Base-by-base conservation (phyloP, 2,888 invertebrate species). In the Epinotia demarniana region DNA sequence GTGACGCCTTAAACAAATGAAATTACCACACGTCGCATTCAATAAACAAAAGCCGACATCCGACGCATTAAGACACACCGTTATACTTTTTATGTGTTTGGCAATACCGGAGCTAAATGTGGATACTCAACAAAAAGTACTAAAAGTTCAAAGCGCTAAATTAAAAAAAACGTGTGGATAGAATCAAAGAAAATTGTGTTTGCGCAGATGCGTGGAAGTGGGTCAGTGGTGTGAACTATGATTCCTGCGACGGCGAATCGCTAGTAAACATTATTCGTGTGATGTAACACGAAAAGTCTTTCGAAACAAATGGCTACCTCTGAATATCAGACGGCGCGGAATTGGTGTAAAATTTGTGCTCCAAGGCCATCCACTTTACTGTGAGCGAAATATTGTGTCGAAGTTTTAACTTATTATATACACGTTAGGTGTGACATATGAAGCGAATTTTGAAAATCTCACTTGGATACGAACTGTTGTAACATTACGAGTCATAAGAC, bases 171-270 rank as follows among this genome's bases (percentile, higher is more conserved):
- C 83, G 76, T 67, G 81, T 78, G 77, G 80, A 78, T 75, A 81
- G 82, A 85, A 85, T 85, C 83, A 86, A 89, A 87, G 84, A 86
- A 85, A 85, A 84, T 83, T 84, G 86, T 86, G 85, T 89, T 88
- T 85, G 82, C 87, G 88, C 90, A 90, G 91, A 88, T 90, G 91
- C 81, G 80, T 81, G 86, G 86, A 93, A 89, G 82, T 81, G 83
- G 93, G 94, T 92, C 93, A 93, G 90, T 88, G 83, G 90, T 88
- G 87, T 90, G 88, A 87, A 86, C 87, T 87, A 86, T 84, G 83
- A 72, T 72, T 75, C 67, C 75, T 60, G 64, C 64, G 66, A 66
- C 67, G 55, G 33, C 75, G 75, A 67, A 72, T 75, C 58, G 86
- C 85, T 86, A 82, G 86, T 87, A 88, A 88, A 88, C 86, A 89